Percentiles rank a stretch among this genome's conserved stretches.
These are phyloP conservation scores for Oligia strigilis DNA, from an alignment of 2,888 invertebrate species.

Conservation along the genomic window DNA sequence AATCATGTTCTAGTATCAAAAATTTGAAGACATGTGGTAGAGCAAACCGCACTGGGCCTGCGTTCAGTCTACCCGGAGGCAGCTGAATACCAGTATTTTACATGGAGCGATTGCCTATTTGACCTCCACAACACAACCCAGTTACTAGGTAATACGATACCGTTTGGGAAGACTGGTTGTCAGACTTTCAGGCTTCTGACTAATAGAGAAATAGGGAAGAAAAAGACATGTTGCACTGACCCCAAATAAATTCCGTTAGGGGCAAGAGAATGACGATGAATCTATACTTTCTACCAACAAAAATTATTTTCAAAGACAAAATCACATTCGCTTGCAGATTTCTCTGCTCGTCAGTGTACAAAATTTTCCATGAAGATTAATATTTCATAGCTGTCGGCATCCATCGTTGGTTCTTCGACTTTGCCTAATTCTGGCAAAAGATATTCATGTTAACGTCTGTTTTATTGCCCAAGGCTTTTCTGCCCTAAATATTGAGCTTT, in stretches of 20 bases:
- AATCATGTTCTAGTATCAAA: no score
- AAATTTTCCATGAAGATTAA: constrained; percentile 55
- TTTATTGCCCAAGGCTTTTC: constrained; percentile 5
- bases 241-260: neutral
- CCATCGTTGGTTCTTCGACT: constrained; percentile 43
- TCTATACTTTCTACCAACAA: neutral
- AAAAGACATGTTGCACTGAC: neutral
- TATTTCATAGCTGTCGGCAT: constrained; percentile 59
- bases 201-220: no score
- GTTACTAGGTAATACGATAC: no score
- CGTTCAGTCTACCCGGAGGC: no score
- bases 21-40: no score
- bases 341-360: constrained; percentile 33
- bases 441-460: constrained; percentile 25
- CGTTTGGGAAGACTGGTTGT: no score
- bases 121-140: no score
- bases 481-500: constrained; percentile 19
- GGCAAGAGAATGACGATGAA: neutral
- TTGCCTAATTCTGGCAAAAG: constrained; percentile 41
- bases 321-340: neutral
- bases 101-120: no score
- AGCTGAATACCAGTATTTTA: no score
- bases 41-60: no score
- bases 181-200: no score
- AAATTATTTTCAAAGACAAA: neutral